Evolutionary conservation across 2,888 invertebrate genomes (phyloP), one percentile per base, ranked within the genome.

Genomic region (Mimas tiliae): DNA sequence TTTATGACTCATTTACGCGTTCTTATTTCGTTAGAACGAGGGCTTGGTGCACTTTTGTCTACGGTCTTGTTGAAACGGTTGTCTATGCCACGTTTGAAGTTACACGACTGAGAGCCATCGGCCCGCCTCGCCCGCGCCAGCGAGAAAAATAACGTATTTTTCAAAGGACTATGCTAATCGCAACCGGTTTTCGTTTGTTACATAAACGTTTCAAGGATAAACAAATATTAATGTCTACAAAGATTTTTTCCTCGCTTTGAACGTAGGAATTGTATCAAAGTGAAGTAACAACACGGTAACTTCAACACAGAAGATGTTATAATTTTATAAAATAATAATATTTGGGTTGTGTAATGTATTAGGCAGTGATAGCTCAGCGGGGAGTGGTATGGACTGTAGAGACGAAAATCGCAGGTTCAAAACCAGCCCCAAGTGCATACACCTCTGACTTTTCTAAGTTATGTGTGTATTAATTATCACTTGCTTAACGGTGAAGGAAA

Each of bases 1-100:
- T 79, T 82, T 81, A 78, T 86, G 82, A 85, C 69, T 86, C 82
- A 86, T 81, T 68, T 65, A 65, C 62, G 65, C 62, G 69, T 71
- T 71, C 67, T 69, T 71, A 67, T 65, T 67, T 69, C 66, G 71
- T 74, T 33, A 67, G 52, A 68, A 70, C 58, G 75, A 77, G 74
- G 78, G 76, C 76, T 79, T 71, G 74, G 75, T 75, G 76, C 72
- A 74, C 67, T 70, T 64, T 70, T 64, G 68, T 62, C 67, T 68
- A 72, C 69, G 70, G 69, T 77, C 74, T 77, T 76, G 75, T 73
- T 72, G 71, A 69, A 70, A 72, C 67, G 65, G 72, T 76, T 76
- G 75, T 76, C 76, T 75, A 77, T 76, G 76, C 74, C 72, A 68
- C 69, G 69, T 65, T 62, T 19, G 47, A 47, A 1, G 48, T 50